phyloP scores from a whole-genome alignment of 1,140 invertebrate genomes.

The Centruroides sculpturatus region DNA sequence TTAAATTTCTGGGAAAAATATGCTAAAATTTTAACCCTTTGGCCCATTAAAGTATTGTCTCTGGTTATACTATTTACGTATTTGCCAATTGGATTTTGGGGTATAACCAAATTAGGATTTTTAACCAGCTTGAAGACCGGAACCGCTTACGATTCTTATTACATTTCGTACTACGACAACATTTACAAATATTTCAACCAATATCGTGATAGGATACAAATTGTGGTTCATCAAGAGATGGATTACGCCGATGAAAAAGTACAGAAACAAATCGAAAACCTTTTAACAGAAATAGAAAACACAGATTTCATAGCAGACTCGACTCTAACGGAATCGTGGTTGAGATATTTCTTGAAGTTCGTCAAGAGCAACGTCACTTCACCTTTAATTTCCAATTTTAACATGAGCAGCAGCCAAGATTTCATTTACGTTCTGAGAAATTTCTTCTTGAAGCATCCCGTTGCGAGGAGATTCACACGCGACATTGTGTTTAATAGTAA shows the following conservation, averaged over 20 bases:
- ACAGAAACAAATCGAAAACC: conserved; percentile 58
- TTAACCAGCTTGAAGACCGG: conserved; percentile 69
- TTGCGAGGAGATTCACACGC: conserved; percentile 47
- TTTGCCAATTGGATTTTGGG: conserved; percentile 67
- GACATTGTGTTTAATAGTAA: conserved; percentile 70
- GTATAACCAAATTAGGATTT: conserved; percentile 71
- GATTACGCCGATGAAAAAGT: conserved; percentile 67
- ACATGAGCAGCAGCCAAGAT: conserved; percentile 52
- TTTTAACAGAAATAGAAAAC: conserved; percentile 62
- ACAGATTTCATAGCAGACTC: conserved; percentile 28
- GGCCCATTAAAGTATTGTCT: conserved; percentile 54
- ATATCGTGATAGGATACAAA: conserved; percentile 77
- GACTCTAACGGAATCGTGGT: conserved; percentile 78
- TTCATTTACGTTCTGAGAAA: conserved; percentile 62
- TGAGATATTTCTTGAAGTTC: conserved; percentile 65
- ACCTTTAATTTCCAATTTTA: conserved; percentile 40
- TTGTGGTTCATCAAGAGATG: conserved; percentile 62
- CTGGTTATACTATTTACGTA: conserved; percentile 65
- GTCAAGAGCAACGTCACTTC: conserved; percentile 54
- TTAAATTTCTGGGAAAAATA: no score
- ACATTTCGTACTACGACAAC: conserved; percentile 69
- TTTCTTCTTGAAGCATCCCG: conserved; percentile 23
- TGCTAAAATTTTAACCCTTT: no score
- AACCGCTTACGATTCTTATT: conserved; percentile 73
- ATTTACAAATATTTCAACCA: conserved; percentile 78